Percentiles rank a stretch among this genome's conserved stretches.
Conservation (phyloP, 2,113 vertebrate species). For the Helogale parvula region DNA sequence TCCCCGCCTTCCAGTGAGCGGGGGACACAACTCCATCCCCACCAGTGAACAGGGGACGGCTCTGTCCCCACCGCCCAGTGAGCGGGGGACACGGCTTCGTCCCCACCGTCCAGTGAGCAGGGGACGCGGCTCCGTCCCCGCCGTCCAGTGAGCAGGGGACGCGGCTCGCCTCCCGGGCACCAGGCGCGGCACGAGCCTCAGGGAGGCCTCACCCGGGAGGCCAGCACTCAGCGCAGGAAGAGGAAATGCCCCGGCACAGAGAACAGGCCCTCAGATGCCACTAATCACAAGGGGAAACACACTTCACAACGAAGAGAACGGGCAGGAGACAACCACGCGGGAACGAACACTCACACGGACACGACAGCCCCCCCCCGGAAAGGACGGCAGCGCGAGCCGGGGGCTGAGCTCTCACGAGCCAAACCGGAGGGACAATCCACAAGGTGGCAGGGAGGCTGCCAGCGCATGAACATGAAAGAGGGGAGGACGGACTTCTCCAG, state of each 20-base stretch:
- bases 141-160: neutral
- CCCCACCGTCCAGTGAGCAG: no score
- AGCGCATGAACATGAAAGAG: neutral
- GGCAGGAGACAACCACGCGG: neutral
- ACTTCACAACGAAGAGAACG: neutral
- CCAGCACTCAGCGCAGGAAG: fast-evolving
- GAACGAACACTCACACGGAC: neutral
- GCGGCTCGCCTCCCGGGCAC: fast-evolving
- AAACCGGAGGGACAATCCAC: neutral
- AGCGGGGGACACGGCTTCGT: no score
- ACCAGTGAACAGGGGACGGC: no score
- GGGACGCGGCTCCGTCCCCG: no score
- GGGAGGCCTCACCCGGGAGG: fast-evolving
- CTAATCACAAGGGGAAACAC: neutral
- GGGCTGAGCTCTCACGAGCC: neutral
- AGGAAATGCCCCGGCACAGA: neutral
- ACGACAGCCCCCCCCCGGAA: no score
- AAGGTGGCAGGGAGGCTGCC: neutral
- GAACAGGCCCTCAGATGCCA: neutral
- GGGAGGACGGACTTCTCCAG: neutral
- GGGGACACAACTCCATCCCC: no score
- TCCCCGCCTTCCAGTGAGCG: no score
- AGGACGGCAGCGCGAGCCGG: neutral
- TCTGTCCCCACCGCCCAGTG: no score
- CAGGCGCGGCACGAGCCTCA: neutral